Percentiles rank a stretch among this genome's conserved stretches.
phyloP scores from a whole-genome alignment of 2,888 invertebrate genomes.

The Apamea sordens region DNA sequence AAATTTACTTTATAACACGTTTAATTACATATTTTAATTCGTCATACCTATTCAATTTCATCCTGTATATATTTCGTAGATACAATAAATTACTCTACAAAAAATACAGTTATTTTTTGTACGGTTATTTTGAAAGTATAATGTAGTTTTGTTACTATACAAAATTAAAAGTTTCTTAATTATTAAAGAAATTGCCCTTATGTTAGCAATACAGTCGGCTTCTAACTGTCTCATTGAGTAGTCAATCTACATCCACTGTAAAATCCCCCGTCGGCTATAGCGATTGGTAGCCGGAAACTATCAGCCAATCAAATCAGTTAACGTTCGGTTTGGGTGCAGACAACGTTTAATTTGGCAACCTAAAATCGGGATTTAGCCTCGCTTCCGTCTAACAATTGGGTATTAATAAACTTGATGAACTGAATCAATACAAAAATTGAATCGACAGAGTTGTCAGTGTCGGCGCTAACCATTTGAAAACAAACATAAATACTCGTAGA shows the following conservation, averaged over 20 bases:
- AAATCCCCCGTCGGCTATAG: background rate
- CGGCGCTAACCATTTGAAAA: background rate
- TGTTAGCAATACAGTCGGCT: background rate
- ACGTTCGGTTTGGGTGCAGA: background rate
- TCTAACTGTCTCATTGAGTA: background rate
- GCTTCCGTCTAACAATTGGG: background rate
- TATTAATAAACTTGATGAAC: background rate
- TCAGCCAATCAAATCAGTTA: background rate
- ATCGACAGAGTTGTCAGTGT: background rate
- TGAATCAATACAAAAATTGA: background rate
- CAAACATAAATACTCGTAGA: background rate
- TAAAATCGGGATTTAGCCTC: too few species aligned
- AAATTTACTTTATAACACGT: too few species aligned
- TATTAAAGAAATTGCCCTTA: background rate
- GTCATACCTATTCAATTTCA: too few species aligned
- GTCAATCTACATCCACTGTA: background rate
- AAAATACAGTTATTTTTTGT: background rate
- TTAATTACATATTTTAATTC: too few species aligned
- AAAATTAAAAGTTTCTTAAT: background rate
- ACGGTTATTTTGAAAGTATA: background rate
- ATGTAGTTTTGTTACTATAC: background rate
- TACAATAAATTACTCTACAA: too few species aligned
- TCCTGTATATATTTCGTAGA: too few species aligned
- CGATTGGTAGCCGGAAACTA: conserved; percentile 10
- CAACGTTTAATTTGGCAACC: conserved; percentile 2